These are phyloP conservation scores for Globodera ellingtonae DNA, from an alignment of 1,140 invertebrate species.

Conservation along the genomic window DNA sequence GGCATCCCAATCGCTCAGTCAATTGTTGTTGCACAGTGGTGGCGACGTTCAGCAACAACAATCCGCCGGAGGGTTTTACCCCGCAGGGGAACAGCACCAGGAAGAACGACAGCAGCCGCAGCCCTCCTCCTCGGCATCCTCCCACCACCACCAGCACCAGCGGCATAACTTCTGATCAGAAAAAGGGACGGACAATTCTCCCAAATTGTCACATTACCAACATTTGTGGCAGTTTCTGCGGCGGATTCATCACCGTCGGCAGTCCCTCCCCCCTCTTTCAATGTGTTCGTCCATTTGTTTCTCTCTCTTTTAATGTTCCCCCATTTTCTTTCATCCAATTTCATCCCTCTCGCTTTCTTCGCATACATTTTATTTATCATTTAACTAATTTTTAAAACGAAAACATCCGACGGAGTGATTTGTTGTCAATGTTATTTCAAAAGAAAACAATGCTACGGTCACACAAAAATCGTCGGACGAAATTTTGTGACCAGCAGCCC, in stretches of 20 bases:
- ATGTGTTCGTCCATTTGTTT: background rate
- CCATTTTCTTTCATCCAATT: background rate
- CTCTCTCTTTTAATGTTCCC: background rate
- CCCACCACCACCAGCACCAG: no score
- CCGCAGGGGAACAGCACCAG: background rate
- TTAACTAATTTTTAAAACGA: no score
- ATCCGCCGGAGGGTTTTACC: background rate
- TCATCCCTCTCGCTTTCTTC: background rate
- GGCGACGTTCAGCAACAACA: slow-evolving; percentile 8
- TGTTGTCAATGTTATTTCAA: no score
- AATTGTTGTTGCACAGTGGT: slow-evolving; percentile 22
- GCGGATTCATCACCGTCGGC: no score
- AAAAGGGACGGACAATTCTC: no score
- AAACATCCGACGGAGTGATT: no score
- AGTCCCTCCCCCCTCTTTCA: background rate
- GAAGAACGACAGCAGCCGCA: slow-evolving; percentile 1
- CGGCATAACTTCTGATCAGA: slow-evolving; percentile 3
- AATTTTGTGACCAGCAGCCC: no score
- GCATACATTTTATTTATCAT: no score
- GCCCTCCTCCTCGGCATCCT: background rate
- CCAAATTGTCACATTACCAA: no score
- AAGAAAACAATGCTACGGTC: no score
- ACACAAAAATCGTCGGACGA: no score
- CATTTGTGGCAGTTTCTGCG: no score
- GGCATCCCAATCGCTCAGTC: slow-evolving; percentile 9